Evolutionary conservation across 2,797 vertebrate genomes (phyloP).

Genomic region (Pteronotus mesoamericanus): DNA sequence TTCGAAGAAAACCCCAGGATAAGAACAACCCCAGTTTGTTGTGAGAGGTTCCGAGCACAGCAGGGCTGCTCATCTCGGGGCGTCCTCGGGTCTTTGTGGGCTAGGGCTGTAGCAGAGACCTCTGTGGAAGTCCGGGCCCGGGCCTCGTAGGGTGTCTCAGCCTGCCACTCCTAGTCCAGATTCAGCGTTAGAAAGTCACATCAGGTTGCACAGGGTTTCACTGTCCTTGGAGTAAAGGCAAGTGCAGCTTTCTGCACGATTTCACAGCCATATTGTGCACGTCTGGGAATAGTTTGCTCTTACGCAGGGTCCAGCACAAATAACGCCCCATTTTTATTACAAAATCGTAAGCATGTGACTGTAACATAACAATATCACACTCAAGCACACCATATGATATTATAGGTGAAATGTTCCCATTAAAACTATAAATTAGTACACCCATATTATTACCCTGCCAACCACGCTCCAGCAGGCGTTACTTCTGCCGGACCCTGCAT

Average conservation of each 20-base stretch:
- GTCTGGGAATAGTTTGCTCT: neutral
- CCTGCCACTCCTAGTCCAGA: neutral
- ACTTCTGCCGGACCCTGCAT: too few species aligned
- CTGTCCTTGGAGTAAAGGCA: neutral
- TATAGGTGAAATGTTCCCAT: too few species aligned
- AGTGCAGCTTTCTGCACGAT: neutral
- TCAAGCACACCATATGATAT: too few species aligned
- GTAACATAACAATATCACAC: too few species aligned
- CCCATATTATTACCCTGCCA: rapidly evolving
- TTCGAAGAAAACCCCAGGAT: neutral
- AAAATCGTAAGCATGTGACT: too few species aligned
- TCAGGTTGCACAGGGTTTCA: neutral
- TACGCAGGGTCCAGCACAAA: too few species aligned
- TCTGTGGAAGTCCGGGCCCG: neutral
- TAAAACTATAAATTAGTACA: too few species aligned
- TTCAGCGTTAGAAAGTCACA: neutral
- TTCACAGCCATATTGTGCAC: neutral
- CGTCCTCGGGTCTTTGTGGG: neutral
- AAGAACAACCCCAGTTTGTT: neutral
- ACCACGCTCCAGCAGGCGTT: too few species aligned
- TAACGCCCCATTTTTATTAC: too few species aligned
- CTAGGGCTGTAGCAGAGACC: neutral
- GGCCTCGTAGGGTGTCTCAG: neutral
- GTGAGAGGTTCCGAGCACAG: neutral
- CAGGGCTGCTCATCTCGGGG: neutral